Base-by-base conservation (phyloP, 2,888 invertebrate genomes). In the Pedicia rivosa region DNA sequence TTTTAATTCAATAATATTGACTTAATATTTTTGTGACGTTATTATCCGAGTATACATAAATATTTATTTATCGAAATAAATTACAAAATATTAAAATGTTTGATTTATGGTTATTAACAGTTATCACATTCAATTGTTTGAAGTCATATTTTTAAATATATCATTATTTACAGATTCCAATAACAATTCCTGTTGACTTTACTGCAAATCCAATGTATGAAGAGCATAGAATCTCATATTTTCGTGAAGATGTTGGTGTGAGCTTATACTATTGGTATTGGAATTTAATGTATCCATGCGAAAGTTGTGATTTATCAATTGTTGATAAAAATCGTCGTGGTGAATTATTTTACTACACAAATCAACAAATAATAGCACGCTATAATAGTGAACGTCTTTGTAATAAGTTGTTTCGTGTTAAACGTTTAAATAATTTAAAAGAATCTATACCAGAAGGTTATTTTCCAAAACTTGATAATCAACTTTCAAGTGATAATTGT, bases 221-320 rank as follows among this genome's bases (percentile, higher is more conserved):
- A 1, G 83, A 83, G 49, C 79, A 81, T 56, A 67, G 74, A n/a
- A 59, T 78, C 36, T 77, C 79, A 24, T 83, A 82, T 59, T 82
- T 77, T 68, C 67, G 81, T 32, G 81, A 82, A 53, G 82, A 81
- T 56, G 58, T 80, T 40, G 79, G 79, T 46, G 63, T 82, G 50
- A 82, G 82, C 62, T 68, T 79, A 17, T 81, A 82, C 54, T 81
- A 83, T 55, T 82, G 81, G 81, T 81, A 82, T 53, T 82, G 81
- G 82, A 81, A 83, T 54, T 64, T 82, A 41, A 79, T 81, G 5
- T 81, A 80, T 56, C 80, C 80, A 1, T 72, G 72, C 55, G 70
- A 72, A 41, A 67, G 70, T 3, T 24, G 12, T 2, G 9, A 20
- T 13, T 8, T n/a, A 5, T 82, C 54, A 82, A 44, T 44, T 20